Percentiles rank a stretch among this genome's conserved stretches.
Conservation (phyloP, 2,888 invertebrate genomes). For the Cheilosia scutellata region DNA sequence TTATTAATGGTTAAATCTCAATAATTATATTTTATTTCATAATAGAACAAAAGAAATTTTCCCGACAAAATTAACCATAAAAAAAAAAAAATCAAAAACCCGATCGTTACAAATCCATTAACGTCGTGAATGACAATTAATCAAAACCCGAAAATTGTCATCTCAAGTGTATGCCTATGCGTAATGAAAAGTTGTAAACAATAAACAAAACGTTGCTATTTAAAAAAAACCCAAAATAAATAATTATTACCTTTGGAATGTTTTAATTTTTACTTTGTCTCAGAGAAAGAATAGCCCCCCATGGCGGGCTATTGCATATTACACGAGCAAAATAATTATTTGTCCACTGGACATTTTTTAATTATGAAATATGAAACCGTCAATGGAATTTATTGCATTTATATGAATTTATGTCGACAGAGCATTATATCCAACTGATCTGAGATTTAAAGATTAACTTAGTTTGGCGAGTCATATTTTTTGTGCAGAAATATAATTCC, state of each 20-base stretch:
- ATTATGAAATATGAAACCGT: slow-evolving; percentile 56
- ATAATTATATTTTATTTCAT: slow-evolving; percentile 11
- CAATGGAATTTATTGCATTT: slow-evolving; percentile 40
- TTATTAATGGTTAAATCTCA: slow-evolving; percentile 29
- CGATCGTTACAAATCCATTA: background rate
- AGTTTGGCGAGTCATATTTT: slow-evolving; percentile 10
- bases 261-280: background rate
- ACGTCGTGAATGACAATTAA: background rate
- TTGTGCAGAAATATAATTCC: background rate
- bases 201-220: too few species aligned
- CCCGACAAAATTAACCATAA: background rate
- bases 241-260: background rate
- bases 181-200: too few species aligned
- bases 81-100: background rate
- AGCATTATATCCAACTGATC: background rate
- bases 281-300: slow-evolving; percentile 7
- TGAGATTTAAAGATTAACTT: slow-evolving; percentile 22
- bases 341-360: slow-evolving; percentile 34
- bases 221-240: too few species aligned
- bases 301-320: slow-evolving; percentile 24
- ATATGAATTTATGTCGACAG: background rate
- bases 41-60: background rate
- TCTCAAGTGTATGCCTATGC: too few species aligned
- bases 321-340: slow-evolving; percentile 14
- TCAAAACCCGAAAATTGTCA: background rate